A percentile compares a stretch with the other conserved stretches of the same genome.
Conservation (phyloP, 1,140 invertebrate genomes). For the Eumaeus atala region DNA sequence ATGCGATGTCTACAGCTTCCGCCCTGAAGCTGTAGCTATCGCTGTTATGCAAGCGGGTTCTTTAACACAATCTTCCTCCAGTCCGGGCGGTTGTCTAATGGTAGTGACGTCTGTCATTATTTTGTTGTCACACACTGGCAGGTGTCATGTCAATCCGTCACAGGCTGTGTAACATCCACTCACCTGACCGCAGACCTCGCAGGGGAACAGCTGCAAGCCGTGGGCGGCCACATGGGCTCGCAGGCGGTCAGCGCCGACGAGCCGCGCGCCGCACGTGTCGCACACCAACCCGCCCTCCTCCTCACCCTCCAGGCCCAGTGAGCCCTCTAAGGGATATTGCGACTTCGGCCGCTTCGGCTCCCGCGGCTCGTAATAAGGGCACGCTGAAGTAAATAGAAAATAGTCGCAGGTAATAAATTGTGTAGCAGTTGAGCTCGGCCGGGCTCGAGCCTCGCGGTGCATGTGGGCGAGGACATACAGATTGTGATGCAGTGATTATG, state of each 20-base stretch:
- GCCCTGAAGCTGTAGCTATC: neutral
- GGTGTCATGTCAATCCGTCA: too few relatives aligned
- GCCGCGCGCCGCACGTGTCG: constrained; percentile 46
- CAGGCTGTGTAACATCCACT: constrained; percentile 22
- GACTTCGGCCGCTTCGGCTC: constrained; percentile 41
- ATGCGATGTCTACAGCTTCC: too few relatives aligned
- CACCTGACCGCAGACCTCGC: constrained; percentile 48
- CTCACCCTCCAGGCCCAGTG: constrained; percentile 11
- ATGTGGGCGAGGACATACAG: too few relatives aligned
- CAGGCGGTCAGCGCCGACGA: constrained; percentile 33
- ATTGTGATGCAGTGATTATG: too few relatives aligned
- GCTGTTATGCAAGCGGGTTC: neutral
- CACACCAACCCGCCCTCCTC: constrained; percentile 37
- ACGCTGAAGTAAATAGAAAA: constrained; percentile 36
- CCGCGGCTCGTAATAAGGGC: constrained; percentile 58
- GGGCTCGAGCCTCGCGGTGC: too few relatives aligned
- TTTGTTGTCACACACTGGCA: too few relatives aligned
- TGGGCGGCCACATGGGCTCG: constrained; percentile 41
- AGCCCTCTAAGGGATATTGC: neutral
- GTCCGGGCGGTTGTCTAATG: too few relatives aligned
- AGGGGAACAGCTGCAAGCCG: constrained; percentile 38
- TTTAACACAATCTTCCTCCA: too few relatives aligned
- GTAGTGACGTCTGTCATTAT: too few relatives aligned
- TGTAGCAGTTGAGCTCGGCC: too few relatives aligned
- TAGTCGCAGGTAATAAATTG: too few relatives aligned